Evolutionary conservation across 2,888 invertebrate species (phyloP), one percentile per base, ranked within the genome.

Genomic region (Eilema sororculum): DNA sequence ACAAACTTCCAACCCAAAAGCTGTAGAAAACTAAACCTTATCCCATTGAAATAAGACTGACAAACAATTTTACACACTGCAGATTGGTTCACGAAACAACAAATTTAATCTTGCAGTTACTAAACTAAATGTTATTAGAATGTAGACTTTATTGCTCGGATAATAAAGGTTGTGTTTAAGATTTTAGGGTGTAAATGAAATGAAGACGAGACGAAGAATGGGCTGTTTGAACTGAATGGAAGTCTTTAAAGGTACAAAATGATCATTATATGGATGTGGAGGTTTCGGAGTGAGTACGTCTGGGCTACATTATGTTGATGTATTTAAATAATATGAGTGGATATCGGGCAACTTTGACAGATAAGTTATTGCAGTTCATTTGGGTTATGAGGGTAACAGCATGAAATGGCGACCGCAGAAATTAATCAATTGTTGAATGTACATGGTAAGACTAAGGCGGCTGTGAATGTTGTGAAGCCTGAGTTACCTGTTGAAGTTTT

Each of bases 231-330:
- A 80, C 78, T 92, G 91, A 93, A 92, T 92, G 91, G 86, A 52
- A 88, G 86, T 87, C 89, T 92, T 91, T 90, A 84, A 86, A 89
- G 81, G 88, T 89, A 89, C 88, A 88, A 69, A 91, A 92, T 89
- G 88, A 89, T 83, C 83, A 87, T 87, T 89, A 89, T 88, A 86
- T 86, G 78, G 74, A 77, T 76, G 79, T 84, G 69, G 75, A 79
- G 76, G 79, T 67, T 74, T 69, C 71, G 71, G 69, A 62, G 80
- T 70, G 61, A 37, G 69, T 69, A 75, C 64, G 68, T 70, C 67
- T 75, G 67, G 60, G 62, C 46, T 73, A 57, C 68, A 30, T 70
- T 41, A 69, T 69, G 52, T 61, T 67, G 63, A 71, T 71, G 65
- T 70, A 56, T 65, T 70, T 62, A 62, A 46, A 70, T 33, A 33